Conservation (phyloP, 2,113 vertebrate genomes). For the Poeciliopsis retropinna region DNA sequence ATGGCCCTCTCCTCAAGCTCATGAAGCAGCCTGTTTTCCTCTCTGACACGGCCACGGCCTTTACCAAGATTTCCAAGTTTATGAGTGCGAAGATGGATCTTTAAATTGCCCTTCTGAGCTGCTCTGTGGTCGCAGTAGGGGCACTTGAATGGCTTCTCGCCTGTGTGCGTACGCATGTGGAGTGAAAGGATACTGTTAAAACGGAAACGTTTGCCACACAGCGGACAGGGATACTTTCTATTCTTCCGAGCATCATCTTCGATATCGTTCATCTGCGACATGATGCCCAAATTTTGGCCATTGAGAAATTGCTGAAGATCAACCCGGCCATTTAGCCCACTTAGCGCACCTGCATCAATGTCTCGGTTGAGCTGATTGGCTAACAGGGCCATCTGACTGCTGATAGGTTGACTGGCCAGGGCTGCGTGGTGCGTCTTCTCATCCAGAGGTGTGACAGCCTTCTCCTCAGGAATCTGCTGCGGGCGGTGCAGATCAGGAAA, state of each 20-base stretch:
- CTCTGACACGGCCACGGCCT: constrained; percentile 93
- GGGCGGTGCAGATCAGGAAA: constrained; percentile 93
- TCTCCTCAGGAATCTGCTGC: constrained; percentile 93
- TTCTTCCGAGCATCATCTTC: constrained; percentile 98
- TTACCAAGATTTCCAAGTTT: constrained; percentile 97
- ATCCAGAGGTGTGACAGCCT: constrained; percentile 86
- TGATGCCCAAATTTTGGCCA: constrained; percentile 97
- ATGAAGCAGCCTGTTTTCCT: constrained; percentile 95
- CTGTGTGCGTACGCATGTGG: constrained; percentile 98
- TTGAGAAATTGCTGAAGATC: constrained; percentile 98
- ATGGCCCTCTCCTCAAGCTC: constrained; percentile 98
- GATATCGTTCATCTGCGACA: constrained; percentile 99
- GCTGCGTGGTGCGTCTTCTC: constrained; percentile 93
- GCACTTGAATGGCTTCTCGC: constrained; percentile 98
- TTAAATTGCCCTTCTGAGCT: constrained; percentile 97
- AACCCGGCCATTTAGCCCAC: constrained; percentile 91
- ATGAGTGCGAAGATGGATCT: constrained; percentile 98
- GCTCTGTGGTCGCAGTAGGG: constrained; percentile 98
- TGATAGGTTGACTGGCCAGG: constrained; percentile 92
- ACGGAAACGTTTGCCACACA: constrained; percentile 97
- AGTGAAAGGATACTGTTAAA: constrained; percentile 99
- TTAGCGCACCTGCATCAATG: constrained; percentile 85
- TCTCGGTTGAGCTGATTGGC: constrained; percentile 96
- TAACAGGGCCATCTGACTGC: constrained; percentile 95
- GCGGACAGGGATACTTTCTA: constrained; percentile 95